phyloP scores from a whole-genome alignment of 2,797 vertebrate genomes.

The Spondyliosoma cantharus region DNA sequence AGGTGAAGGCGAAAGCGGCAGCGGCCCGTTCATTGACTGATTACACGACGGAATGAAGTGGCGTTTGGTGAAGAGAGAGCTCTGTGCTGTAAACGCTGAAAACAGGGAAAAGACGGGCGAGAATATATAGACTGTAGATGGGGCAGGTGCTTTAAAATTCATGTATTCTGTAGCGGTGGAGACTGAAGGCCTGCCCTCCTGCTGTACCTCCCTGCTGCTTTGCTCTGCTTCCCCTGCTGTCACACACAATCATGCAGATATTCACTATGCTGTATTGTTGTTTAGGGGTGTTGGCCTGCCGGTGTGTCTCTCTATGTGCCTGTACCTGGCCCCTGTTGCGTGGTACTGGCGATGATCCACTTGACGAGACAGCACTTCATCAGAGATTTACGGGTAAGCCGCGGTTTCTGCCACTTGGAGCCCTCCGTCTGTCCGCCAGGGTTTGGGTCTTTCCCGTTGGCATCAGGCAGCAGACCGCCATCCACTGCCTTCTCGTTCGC shows the following conservation, averaged over 20 bases:
- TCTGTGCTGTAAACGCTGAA: slow-evolving; percentile 1
- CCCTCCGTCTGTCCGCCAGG: slow-evolving; percentile 65
- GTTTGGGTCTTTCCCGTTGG: slow-evolving; percentile 78
- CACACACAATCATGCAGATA: slow-evolving; percentile 21
- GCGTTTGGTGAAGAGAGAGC: slow-evolving; percentile 14
- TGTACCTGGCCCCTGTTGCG: slow-evolving; percentile 88
- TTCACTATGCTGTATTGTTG: neutral
- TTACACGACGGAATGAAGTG: slow-evolving; percentile 34
- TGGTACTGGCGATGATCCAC: slow-evolving; percentile 89
- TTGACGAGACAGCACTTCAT: slow-evolving; percentile 91
- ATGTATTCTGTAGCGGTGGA: slow-evolving; percentile 52
- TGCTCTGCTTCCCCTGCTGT: slow-evolving; percentile 15
- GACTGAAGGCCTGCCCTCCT: slow-evolving; percentile 18
- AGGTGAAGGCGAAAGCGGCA: slow-evolving; percentile 19
- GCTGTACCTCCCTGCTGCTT: neutral
- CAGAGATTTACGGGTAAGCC: slow-evolving; percentile 86
- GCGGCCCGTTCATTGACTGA: slow-evolving; percentile 28
- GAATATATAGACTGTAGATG: slow-evolving; percentile 18
- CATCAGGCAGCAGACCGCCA: slow-evolving; percentile 84
- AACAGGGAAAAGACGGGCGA: neutral
- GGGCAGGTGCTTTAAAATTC: slow-evolving; percentile 56
- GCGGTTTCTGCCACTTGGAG: slow-evolving; percentile 86
- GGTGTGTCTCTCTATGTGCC: neutral
- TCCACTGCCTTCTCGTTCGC: slow-evolving; percentile 83
- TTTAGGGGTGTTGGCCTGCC: neutral